Percentiles rank a stretch among this genome's conserved stretches.
phyloP scores from a whole-genome alignment of 1,140 invertebrate species.

The Galleria mellonella region DNA sequence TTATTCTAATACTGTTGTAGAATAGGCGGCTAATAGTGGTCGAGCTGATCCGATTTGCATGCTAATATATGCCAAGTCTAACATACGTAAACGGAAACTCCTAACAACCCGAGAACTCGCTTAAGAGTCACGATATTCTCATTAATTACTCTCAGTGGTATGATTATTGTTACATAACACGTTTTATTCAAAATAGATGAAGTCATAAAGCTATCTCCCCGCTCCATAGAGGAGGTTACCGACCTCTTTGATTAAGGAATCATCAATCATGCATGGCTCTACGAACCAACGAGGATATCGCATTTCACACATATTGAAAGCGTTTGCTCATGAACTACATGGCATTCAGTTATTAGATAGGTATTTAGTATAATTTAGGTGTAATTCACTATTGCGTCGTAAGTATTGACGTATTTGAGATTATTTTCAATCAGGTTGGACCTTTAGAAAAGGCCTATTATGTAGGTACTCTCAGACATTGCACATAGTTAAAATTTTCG shows the following conservation, averaged over 20 bases:
- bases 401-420: too few species aligned
- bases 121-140: conserved; percentile 10
- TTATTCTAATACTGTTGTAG: conserved; percentile 49
- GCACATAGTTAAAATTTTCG: too few species aligned
- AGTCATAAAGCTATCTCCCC: conserved; percentile 49
- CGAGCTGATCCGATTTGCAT: conserved; percentile 28
- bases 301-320: conserved; percentile 52
- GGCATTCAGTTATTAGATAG: neutral
- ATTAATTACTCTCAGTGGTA: conserved; percentile 6
- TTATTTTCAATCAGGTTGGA: too few species aligned
- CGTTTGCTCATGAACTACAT: conserved; percentile 9
- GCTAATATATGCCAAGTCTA: conserved; percentile 16
- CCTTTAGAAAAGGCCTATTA: too few species aligned
- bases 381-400: neutral
- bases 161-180: conserved; percentile 30
- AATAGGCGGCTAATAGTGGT: conserved; percentile 19
- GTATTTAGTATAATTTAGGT: conserved; percentile 10
- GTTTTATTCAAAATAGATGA: conserved; percentile 52
- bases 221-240: conserved; percentile 32
- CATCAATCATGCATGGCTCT: conserved; percentile 61
- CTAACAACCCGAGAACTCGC: conserved; percentile 9
- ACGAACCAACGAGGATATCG: conserved; percentile 43
- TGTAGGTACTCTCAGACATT: too few species aligned
- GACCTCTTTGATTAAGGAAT: conserved; percentile 68
- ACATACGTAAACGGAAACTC: conserved; percentile 14